Conservation (phyloP, 2,888 invertebrate genomes). For the Tenodera sinensis region DNA sequence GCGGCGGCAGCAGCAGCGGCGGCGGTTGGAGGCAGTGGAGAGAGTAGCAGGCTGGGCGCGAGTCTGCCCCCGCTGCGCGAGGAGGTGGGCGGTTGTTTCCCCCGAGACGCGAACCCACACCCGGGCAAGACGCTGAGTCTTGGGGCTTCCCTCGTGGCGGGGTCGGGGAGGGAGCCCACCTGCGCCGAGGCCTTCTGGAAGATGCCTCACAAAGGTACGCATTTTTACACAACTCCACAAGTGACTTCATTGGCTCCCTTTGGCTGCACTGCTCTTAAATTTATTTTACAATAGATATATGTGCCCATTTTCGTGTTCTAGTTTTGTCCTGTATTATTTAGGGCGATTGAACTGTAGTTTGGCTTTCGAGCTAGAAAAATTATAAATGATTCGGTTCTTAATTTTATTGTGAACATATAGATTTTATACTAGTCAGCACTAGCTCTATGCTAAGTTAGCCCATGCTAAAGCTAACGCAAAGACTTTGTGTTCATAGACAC, state of each 20-base stretch:
- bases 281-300: too few species aligned
- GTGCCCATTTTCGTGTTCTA: too few species aligned
- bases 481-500: too few species aligned
- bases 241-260: background rate
- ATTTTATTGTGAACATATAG: too few species aligned
- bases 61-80: constrained; percentile 27
- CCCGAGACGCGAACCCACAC: constrained; percentile 17
- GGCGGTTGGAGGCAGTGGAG: background rate
- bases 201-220: constrained; percentile 79
- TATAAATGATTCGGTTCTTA: too few species aligned
- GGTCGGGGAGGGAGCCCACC: constrained; percentile 69
- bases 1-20: background rate
- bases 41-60: constrained; percentile 28
- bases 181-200: constrained; percentile 74
- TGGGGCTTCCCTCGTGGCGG: constrained; percentile 62
- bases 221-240: background rate
- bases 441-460: too few species aligned
- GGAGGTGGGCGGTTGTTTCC: constrained; percentile 23
- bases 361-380: too few species aligned
- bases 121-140: constrained; percentile 44
- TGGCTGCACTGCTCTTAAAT: too few species aligned
- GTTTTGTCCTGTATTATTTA: too few species aligned
- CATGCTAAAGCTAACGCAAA: too few species aligned
- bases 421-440: too few species aligned
- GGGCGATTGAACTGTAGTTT: too few species aligned